Evolutionary conservation across 1,140 invertebrate genomes (phyloP), one percentile per base, ranked within the genome.

Genomic region (Bemisia tabaci): DNA sequence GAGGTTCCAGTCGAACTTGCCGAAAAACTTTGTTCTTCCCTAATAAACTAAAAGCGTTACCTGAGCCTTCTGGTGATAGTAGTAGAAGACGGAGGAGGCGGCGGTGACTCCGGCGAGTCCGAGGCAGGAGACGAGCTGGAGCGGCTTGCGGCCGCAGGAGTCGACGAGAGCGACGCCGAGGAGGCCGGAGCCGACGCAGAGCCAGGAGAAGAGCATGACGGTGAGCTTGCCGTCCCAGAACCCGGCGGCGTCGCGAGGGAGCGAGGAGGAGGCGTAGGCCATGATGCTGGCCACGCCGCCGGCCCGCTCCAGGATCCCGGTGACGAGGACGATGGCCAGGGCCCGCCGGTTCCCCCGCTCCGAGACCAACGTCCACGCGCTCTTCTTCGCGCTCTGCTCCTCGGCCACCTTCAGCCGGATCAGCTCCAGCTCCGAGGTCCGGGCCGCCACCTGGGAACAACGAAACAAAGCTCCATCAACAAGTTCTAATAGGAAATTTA

Each of bases 271-370:
- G n/a, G 86, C 82, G 71, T 91, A 91, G 23, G 87, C 85, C 69
- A 86, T 83, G 17, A 92, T 80, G 0, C 86, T 85, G 64, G 87
- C 87, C 22, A 89, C 84, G 1, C 89, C 87, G 63, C 84, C 87
- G 17, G 89, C 79, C 71, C 91, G 87, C 74, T 91, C 87, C n/a
- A 88, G 85, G 2, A 85, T 78, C 72, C 87, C 86, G 59, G 91
- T 77, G 17, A 82, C 77, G 58, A 85, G 72, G 27, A 85, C 79
- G 59, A 91, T 83, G 12, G 83, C 74, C 11, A 92, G 75, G 0
- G 85, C 87, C 66, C 81, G 84, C 33, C 82, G 76, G 59, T 70
- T 65, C 12, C 27, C 60, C 22, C 22, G 48, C n/a, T 66, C 67
- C 1, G 64, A 22, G 39, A 70, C 65, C 21, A 72, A 60, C 59